A percentile compares a stretch with the other conserved stretches of the same genome.
phyloP scores from a whole-genome alignment of 1,140 invertebrate species.

The Trinorchestia longiramus region DNA sequence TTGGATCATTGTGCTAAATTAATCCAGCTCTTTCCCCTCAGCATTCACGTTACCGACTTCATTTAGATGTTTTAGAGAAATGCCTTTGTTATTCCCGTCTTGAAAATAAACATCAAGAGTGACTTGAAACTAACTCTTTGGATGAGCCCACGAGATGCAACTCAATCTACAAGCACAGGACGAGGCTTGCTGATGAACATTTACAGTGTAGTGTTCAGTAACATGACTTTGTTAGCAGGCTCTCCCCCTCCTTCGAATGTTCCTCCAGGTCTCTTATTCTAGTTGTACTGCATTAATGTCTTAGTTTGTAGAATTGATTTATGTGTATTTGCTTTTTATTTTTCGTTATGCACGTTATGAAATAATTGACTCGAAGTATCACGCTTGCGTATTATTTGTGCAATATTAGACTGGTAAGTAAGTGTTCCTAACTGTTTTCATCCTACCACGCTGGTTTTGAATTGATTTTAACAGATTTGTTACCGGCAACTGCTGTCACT shows the following conservation, averaged over 20 bases:
- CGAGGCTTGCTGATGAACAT: not conserved
- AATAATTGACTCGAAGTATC: not conserved
- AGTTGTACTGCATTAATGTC: not conserved
- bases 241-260: not conserved
- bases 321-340: not conserved
- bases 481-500: not conserved
- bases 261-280: not conserved
- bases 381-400: not conserved
- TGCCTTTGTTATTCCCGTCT: not conserved
- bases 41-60: not conserved
- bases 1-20: not conserved
- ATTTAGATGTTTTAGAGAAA: not conserved
- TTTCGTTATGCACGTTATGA: not conserved
- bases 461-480: not conserved
- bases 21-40: not conserved
- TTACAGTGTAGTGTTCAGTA: not conserved
- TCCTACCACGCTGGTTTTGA: not conserved
- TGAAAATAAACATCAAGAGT: not conserved
- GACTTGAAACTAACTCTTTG: not conserved
- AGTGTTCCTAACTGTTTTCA: not conserved
- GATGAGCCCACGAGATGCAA: not conserved
- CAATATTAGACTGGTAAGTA: not conserved
- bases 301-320: not conserved
- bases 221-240: not conserved
- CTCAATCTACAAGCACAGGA: not conserved